Evolutionary conservation across 2,113 vertebrate genomes (phyloP).

Genomic region (Thunnus maccoyii): DNA sequence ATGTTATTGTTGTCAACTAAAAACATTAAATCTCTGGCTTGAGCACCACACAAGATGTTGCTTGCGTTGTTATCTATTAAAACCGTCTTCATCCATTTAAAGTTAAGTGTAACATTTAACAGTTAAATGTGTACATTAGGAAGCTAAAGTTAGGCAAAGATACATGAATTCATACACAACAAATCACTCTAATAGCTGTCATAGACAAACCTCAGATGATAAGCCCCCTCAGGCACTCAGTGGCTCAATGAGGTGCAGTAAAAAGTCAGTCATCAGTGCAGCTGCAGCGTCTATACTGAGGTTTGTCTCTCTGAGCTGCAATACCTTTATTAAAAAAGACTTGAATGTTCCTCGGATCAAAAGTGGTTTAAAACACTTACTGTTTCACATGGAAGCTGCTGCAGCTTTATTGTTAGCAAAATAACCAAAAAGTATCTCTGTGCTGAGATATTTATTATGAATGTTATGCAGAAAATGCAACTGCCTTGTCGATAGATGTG

Average conservation of each 20-base stretch:
- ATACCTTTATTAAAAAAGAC: slow-evolving; percentile 40
- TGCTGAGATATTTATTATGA: slow-evolving; percentile 16
- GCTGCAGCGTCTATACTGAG: slow-evolving; percentile 16
- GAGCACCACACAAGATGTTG: background rate
- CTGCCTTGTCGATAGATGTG: slow-evolving; percentile 38
- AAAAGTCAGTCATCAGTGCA: slow-evolving; percentile 40
- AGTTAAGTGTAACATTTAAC: too few relatives aligned
- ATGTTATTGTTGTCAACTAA: background rate
- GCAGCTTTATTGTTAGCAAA: background rate
- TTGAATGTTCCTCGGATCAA: background rate
- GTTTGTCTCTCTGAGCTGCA: slow-evolving; percentile 44
- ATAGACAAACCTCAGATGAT: slow-evolving; percentile 36
- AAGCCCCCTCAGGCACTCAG: slow-evolving; percentile 12
- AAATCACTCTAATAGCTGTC: slow-evolving; percentile 3
- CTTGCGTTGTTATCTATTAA: too few relatives aligned
- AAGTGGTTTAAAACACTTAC: slow-evolving; percentile 7
- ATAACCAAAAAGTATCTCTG: slow-evolving; percentile 6
- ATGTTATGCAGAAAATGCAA: slow-evolving; percentile 16
- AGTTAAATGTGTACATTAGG: too few relatives aligned
- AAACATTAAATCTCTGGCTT: background rate
- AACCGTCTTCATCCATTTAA: too few relatives aligned
- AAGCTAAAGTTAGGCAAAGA: too few relatives aligned
- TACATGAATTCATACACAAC: background rate
- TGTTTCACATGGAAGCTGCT: background rate
- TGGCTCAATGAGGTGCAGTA: slow-evolving; percentile 28